Base-by-base conservation (phyloP, 2,113 vertebrate genomes). In the Crotalus viridis region DNA sequence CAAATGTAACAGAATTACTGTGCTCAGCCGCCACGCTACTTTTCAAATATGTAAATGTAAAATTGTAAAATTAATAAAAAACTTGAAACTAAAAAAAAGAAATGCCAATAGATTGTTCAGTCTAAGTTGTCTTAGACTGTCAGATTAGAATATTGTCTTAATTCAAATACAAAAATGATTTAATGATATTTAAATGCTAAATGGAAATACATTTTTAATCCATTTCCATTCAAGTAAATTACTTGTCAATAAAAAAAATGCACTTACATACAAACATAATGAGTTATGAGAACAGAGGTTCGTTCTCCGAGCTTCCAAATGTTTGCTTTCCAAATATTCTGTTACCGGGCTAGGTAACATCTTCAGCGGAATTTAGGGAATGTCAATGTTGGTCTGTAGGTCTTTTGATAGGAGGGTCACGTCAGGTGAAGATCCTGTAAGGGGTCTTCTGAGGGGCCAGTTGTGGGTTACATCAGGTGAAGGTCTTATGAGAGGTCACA, bases 181-280 rank as follows among this genome's bases (percentile, higher is more conserved):
- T n/a, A 64, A 64, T n/a, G 0, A 26, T 15, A 46, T 0, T 26
- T 17, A 0, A 89, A 3, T 10, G 56, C 57, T 33, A 86, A 74
- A 51, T 1, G 39, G 85, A 59, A 91, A 56, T 89, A 69, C 12
- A 0, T 69, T 74, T 85, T 91, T 56, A 46, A 54, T 0, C 0
- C 57, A 81, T 12, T 2, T 1, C 7, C n/a, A 88, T 52, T 22
- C 17, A 59, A 95, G 88, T 51, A 26, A 22, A 3, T 0, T 51
- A 89, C 10, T 89, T 92, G 90, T 94, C 95, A 90, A 94, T 96
- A 96, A 89, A 24, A 24, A 19, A 9, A 90, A 69, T 46, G 24
- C 89, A 93, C 55, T 54, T 1, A 0, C 0, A 19, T 0, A 9
- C 90, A 54, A 17, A 90, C 39, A n/a, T 54, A 10, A 1, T 39